phyloP scores from a whole-genome alignment of 2,888 invertebrate genomes.

The Hipparchia semele region DNA sequence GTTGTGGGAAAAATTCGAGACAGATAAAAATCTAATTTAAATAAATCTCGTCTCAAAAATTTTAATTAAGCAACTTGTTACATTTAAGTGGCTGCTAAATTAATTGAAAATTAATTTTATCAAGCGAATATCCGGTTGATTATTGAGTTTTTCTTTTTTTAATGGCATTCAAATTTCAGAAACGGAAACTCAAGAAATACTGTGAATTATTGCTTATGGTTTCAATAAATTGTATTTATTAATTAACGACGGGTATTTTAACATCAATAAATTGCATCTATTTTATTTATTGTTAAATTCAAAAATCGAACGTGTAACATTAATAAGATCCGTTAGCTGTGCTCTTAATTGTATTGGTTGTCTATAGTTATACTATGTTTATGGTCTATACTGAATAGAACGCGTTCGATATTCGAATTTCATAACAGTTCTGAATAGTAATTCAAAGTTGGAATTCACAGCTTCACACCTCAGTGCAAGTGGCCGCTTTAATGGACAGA shows the following conservation, averaged over 20 bases:
- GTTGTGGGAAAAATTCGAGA: background rate
- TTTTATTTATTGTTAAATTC: slow-evolving; percentile 16
- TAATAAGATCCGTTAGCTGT: slow-evolving; percentile 24
- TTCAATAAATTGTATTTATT: slow-evolving; percentile 16
- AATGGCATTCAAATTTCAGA: background rate
- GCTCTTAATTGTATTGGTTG: slow-evolving; percentile 12
- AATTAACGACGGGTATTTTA: slow-evolving; percentile 22
- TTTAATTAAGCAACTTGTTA: background rate
- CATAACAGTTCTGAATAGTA: slow-evolving; percentile 33
- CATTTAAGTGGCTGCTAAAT: background rate
- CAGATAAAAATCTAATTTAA: background rate
- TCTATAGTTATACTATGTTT: background rate
- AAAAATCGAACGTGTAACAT: slow-evolving; percentile 20
- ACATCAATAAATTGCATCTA: slow-evolving; percentile 19
- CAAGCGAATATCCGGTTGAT: background rate
- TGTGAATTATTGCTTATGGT: background rate
- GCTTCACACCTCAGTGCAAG: slow-evolving; percentile 65
- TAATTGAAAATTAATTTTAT: background rate
- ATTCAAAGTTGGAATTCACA: slow-evolving; percentile 44
- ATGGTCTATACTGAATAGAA: slow-evolving; percentile 9
- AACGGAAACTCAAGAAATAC: slow-evolving; percentile 6
- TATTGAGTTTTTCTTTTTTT: background rate
- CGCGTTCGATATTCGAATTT: slow-evolving; percentile 25
- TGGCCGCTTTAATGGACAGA: slow-evolving; percentile 64
- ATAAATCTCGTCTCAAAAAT: background rate